Evolutionary conservation across 2,797 vertebrate genomes (phyloP).

Genomic region (Sitta carolinensis): DNA sequence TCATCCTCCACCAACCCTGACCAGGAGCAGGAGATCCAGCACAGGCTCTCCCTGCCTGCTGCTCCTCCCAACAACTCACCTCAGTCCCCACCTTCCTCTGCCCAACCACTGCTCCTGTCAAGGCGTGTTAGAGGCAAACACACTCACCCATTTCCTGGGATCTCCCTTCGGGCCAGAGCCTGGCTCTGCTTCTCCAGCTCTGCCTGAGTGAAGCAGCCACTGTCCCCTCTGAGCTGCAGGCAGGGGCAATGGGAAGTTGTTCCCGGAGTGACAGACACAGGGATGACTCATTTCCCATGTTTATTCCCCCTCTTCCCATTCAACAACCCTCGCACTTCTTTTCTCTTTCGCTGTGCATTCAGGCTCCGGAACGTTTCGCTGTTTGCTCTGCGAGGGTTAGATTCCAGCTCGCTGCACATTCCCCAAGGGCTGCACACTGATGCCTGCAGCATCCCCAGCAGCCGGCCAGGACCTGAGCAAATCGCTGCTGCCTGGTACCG

Average conservation of each 20-base stretch:
- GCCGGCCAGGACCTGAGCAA: background rate
- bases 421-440: background rate
- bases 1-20: background rate
- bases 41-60: background rate
- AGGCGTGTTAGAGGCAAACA: background rate
- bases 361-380: background rate
- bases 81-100: background rate
- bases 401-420: background rate
- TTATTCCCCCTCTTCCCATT: slow-evolving; percentile 60
- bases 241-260: slow-evolving; percentile 25
- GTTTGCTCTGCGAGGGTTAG: background rate
- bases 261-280: background rate
- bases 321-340: slow-evolving; percentile 35
- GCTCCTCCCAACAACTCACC: background rate
- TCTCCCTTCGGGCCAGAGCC: background rate
- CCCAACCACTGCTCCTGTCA: background rate
- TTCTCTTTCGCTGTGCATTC: background rate
- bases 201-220: background rate
- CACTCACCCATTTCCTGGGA: background rate
- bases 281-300: slow-evolving; percentile 59
- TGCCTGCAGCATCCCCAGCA: background rate
- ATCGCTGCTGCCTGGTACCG: accelerated
- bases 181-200: background rate
- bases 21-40: accelerated
- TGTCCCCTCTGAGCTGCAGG: slow-evolving; percentile 3